phyloP scores from a whole-genome alignment of 2,888 invertebrate species.

The Flabesymbios commensalis region DNA sequence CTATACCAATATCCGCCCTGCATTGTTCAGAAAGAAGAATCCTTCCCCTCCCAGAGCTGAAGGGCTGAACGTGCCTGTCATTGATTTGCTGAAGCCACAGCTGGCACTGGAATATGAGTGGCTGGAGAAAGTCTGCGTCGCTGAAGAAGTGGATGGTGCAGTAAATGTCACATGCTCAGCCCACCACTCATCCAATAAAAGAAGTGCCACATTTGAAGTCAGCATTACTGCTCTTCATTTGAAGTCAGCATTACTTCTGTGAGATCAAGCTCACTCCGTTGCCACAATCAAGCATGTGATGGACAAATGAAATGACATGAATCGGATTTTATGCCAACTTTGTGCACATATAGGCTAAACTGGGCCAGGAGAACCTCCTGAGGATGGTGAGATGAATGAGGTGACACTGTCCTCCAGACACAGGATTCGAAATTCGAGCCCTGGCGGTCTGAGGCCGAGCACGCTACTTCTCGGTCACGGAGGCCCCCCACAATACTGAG shows the following conservation, averaged over 20 bases:
- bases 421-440: too few species aligned
- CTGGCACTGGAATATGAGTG: constrained; percentile 19
- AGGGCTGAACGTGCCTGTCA: background rate
- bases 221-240: constrained; percentile 18
- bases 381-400: too few species aligned
- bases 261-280: constrained; percentile 11
- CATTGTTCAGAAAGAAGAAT: constrained; percentile 19
- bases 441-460: too few species aligned
- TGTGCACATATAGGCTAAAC: too few species aligned
- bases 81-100: background rate
- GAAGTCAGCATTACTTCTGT: constrained; percentile 9
- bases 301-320: too few species aligned
- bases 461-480: too few species aligned
- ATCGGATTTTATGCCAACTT: too few species aligned
- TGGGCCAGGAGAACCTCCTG: too few species aligned
- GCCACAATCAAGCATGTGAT: constrained; percentile 28
- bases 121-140: constrained; percentile 8
- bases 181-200: constrained; percentile 15
- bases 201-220: background rate
- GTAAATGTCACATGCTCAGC: constrained; percentile 17
- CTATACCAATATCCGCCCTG: constrained; percentile 23
- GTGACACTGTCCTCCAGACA: too few species aligned
- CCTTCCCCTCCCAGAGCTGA: constrained; percentile 8
- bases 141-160: constrained; percentile 6
- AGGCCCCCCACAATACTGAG: too few species aligned